Conservation (phyloP, 1,140 invertebrate genomes). For the Drosophila sechellia region DNA sequence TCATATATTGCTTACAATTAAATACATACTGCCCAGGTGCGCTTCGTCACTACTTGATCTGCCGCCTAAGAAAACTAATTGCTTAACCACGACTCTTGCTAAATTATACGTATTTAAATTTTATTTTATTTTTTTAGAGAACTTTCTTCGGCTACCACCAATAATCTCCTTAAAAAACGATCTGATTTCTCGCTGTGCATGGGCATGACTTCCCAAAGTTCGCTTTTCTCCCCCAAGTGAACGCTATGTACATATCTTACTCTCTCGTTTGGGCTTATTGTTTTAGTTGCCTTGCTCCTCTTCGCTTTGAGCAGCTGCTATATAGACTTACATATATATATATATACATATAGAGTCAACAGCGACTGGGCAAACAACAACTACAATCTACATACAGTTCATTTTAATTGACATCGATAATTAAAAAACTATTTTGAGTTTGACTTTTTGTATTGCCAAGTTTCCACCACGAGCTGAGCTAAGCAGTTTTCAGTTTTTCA, state of each 20-base stretch:
- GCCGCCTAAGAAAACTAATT: not conserved
- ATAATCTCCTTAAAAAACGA: too few species aligned
- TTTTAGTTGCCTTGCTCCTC: slow-evolving; percentile 47
- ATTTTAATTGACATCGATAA: slow-evolving; percentile 81
- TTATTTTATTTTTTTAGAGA: not conserved
- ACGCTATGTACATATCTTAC: slow-evolving; percentile 17
- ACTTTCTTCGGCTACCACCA: not conserved
- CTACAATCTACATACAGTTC: slow-evolving; percentile 57
- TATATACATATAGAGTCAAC: slow-evolving; percentile 45
- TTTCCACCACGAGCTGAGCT: slow-evolving; percentile 29
- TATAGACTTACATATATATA: slow-evolving; percentile 37
- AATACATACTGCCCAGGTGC: too few species aligned
- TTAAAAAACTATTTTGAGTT: slow-evolving; percentile 75
- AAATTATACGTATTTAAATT: not conserved
- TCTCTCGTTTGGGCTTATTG: slow-evolving; percentile 42
- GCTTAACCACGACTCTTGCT: not conserved
- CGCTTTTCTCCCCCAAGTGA: slow-evolving; percentile 7
- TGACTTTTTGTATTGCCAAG: slow-evolving; percentile 45
- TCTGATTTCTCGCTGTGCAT: slow-evolving; percentile 14
- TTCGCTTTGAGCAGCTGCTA: slow-evolving; percentile 43
- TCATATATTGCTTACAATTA: too few species aligned
- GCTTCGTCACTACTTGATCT: not conserved
- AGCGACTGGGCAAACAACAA: slow-evolving; percentile 10
- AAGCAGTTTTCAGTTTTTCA: slow-evolving; percentile 25
- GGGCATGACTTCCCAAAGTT: slow-evolving; percentile 51